Base-by-base conservation (phyloP, 2,888 invertebrate species). In the Lasioglossum leucozonium region DNA sequence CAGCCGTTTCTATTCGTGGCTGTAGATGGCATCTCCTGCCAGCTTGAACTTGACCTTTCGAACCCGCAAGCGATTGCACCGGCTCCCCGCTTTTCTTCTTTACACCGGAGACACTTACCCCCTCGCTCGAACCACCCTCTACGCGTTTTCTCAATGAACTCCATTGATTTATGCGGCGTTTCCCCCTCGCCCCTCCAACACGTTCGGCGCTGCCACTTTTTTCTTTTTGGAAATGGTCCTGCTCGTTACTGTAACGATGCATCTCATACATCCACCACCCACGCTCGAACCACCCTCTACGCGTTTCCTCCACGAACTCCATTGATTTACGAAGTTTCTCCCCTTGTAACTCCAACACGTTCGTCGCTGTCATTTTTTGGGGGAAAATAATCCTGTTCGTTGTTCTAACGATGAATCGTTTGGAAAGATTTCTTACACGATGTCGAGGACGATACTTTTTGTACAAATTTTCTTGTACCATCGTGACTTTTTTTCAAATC, bases 11-110 rank as follows among this genome's bases (percentile, higher is more conserved):
- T 86, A 86, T 90, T 91, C 87, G 83, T 84, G 83, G 79, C 88
- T 86, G 81, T 82, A 89, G 90, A 89, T 87, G 87, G 83, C 91
- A 88, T 89, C 90, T 87, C 86, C 58, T 76, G 87, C 80, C 84
- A 82, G 84, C 87, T 87, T 91, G 91, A 89, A 90, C 90, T 91
- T 91, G 91, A 91, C 91, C 91, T 91, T 85, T 89, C 87, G 86
- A 90, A 88, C 90, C 86, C 82, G 75, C 86, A 80, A 83, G 91
- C 84, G 89, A 90, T 90, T 86, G 85, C 86, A 77, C 83, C 83
- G 77, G 77, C 40, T 81, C 69, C 40, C 80, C 78, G 85, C 76
- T 81, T 72, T 80, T 77, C 83, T 80, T 77, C 86, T 79, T 72
- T 82, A 82, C 30, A 65, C 34, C 65, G 34, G 65, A 34, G 65